A percentile compares a stretch with the other conserved stretches of the same genome.
Evolutionary conservation across 2,113 vertebrate genomes (phyloP).

Genomic region (Microcebus ravelobensis): DNA sequence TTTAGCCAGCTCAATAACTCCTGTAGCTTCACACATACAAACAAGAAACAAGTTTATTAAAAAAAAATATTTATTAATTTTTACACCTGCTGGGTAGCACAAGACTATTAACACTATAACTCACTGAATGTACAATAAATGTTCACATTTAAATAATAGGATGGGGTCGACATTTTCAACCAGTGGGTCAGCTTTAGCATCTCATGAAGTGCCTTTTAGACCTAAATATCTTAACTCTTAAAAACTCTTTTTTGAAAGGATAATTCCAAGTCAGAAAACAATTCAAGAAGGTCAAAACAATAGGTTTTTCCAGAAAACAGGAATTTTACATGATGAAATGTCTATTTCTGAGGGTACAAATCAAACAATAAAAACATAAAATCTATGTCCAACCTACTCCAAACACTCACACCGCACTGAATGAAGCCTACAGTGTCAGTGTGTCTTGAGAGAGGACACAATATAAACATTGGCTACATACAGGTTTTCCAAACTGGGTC

Average conservation of each 20-base stretch:
- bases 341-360: conserved; percentile 63
- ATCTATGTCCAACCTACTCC: conserved; percentile 47
- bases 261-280: conserved; percentile 72
- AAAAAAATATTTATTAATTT: conserved; percentile 84
- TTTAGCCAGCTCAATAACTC: background rate
- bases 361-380: conserved; percentile 73
- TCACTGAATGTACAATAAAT: conserved; percentile 86
- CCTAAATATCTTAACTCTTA: conserved; percentile 29
- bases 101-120: conserved; percentile 83
- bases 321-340: conserved; percentile 77
- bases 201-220: conserved; percentile 68
- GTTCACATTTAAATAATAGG: conserved; percentile 86
- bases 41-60: conserved; percentile 64
- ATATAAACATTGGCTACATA: conserved; percentile 38
- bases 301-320: conserved; percentile 53
- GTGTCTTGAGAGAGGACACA: background rate
- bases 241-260: conserved; percentile 56
- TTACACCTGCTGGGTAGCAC: conserved; percentile 80
- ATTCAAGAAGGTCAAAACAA: conserved; percentile 69
- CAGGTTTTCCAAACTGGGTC: background rate
- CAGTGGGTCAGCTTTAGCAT: conserved; percentile 68
- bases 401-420: conserved; percentile 44
- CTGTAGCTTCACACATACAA: conserved; percentile 38
- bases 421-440: background rate
- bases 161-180: conserved; percentile 70